Evolutionary conservation across 2,888 invertebrate genomes (phyloP).

Genomic region (Cistogaster globosa): DNA sequence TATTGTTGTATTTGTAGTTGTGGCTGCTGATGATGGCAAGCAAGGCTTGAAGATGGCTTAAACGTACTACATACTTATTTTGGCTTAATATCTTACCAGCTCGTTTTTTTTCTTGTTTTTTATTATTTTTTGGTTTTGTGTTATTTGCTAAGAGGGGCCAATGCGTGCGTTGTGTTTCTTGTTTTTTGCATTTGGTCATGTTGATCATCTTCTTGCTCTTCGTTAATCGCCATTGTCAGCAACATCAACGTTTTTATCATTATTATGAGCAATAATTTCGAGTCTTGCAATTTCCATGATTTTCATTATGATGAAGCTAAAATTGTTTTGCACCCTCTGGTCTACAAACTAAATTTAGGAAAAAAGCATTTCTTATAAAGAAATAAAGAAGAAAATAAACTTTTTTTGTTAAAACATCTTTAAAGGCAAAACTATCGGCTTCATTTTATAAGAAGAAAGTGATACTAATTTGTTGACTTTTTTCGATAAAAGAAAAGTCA

Average conservation of each 20-base stretch:
- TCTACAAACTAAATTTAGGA: slow-evolving; percentile 11
- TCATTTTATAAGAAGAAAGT: slow-evolving; percentile 46
- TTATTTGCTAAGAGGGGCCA: slow-evolving; percentile 42
- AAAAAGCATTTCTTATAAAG: slow-evolving; percentile 23
- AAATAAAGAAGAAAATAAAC: not conserved
- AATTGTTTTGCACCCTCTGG: slow-evolving; percentile 58
- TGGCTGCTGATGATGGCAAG: slow-evolving; percentile 26
- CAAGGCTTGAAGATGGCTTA: slow-evolving; percentile 34
- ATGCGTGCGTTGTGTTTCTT: slow-evolving; percentile 59
- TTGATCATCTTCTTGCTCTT: slow-evolving; percentile 52
- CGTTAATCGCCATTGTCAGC: slow-evolving; percentile 42
- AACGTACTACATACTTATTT: slow-evolving; percentile 29
- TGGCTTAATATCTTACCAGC: slow-evolving; percentile 41
- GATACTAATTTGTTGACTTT: slow-evolving; percentile 13
- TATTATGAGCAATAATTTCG: slow-evolving; percentile 19
- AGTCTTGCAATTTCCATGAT: slow-evolving; percentile 24
- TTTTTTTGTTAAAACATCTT: slow-evolving; percentile 16
- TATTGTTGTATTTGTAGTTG: slow-evolving; percentile 37
- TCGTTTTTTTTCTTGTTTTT: slow-evolving; percentile 6
- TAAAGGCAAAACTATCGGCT: slow-evolving; percentile 10
- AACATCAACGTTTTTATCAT: slow-evolving; percentile 27
- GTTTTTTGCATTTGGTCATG: slow-evolving; percentile 37
- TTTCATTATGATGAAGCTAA: slow-evolving; percentile 57
- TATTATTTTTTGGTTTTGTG: slow-evolving; percentile 26
- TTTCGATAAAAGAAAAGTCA: slow-evolving; percentile 19